phyloP scores from a whole-genome alignment of 2,888 invertebrate genomes.

The Amblyjoppa fuscipennis region DNA sequence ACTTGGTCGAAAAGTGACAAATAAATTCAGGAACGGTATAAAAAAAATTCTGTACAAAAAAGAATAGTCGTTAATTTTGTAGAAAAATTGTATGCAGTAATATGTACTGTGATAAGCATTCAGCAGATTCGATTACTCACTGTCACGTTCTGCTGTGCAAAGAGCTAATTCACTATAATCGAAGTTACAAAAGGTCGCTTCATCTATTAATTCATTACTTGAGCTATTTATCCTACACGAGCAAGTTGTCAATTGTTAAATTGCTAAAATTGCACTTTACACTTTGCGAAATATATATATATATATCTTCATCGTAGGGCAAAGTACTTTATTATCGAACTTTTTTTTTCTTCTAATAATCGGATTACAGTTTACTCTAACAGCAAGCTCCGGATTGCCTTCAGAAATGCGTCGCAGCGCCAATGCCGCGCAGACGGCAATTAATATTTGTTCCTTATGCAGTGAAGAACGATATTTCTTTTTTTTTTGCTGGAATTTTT shows the following conservation, averaged over 20 bases:
- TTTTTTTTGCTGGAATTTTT: background rate
- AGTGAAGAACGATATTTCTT: background rate
- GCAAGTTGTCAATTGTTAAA: background rate
- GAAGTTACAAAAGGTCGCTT: conserved; percentile 9
- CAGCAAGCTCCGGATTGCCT: conserved; percentile 1
- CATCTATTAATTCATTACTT: background rate
- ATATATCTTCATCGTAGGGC: conserved; percentile 13
- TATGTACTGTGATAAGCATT: background rate
- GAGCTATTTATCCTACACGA: conserved; percentile 21
- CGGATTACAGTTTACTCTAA: background rate
- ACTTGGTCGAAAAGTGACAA: background rate
- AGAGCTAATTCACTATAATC: background rate
- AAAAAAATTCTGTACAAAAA: conserved; percentile 2
- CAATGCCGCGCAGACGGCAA: background rate
- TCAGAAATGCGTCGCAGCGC: background rate
- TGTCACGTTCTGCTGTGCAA: background rate
- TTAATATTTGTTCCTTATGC: background rate
- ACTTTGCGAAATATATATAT: conserved; percentile 19
- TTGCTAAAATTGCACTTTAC: conserved; percentile 21
- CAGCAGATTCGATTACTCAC: background rate
- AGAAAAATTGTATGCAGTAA: conserved; percentile 3
- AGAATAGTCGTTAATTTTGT: background rate
- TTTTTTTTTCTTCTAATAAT: background rate
- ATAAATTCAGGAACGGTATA: background rate
- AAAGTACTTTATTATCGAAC: conserved; percentile 25